A percentile compares a stretch with the other conserved stretches of the same genome.
These are phyloP conservation scores for Datnioides undecimradiatus DNA, from an alignment of 2,113 vertebrate genomes.

Conservation along the genomic window DNA sequence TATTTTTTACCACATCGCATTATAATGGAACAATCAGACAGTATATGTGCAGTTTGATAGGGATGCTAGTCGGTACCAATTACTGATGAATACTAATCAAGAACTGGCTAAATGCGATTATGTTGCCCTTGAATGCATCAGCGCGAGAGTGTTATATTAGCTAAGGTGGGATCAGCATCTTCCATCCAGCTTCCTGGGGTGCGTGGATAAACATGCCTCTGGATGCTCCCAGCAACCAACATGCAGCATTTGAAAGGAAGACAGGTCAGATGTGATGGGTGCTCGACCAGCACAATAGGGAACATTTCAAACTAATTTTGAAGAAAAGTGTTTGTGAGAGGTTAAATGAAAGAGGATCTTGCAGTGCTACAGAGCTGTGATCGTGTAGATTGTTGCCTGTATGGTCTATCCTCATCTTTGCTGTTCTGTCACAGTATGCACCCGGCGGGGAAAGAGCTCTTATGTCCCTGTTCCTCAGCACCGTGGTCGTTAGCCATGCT, in stretches of 20 bases:
- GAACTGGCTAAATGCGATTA: neutral
- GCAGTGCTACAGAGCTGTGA: constrained; percentile 9
- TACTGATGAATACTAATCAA: neutral
- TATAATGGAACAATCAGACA: neutral
- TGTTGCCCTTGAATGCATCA: neutral
- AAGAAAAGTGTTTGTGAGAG: constrained; percentile 24
- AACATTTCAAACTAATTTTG: constrained; percentile 19
- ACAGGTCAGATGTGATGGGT: neutral
- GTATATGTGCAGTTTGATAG: neutral
- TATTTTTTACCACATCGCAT: neutral
- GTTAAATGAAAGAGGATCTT: constrained; percentile 49
- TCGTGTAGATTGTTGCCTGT: neutral
- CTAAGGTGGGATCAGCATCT: neutral
- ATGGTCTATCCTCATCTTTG: neutral
- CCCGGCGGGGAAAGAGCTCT: neutral
- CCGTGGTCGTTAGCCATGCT: neutral
- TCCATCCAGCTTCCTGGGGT: accelerated
- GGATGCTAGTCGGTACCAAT: neutral
- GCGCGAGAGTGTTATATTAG: neutral
- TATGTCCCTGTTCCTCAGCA: neutral
- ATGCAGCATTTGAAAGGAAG: neutral
- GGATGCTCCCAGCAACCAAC: neutral
- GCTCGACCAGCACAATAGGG: neutral
- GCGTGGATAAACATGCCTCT: accelerated
- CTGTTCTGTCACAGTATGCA: neutral